Conservation (phyloP, 2,888 invertebrate species). For the Geotrupes spiniger region DNA sequence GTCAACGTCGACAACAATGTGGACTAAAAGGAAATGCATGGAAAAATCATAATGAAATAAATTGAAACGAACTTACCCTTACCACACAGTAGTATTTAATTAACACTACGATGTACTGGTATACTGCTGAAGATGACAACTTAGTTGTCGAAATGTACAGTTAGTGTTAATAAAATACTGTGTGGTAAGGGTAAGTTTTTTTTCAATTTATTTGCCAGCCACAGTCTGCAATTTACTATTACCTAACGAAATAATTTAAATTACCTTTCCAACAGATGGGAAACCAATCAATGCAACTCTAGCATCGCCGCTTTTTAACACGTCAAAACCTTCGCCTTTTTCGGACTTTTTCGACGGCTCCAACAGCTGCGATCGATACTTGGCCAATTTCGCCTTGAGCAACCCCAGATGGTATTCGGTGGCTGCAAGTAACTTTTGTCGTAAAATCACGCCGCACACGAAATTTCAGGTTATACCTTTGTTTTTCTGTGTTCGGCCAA, state of each 20-base stretch:
- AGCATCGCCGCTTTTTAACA: constrained; percentile 98
- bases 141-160: no score
- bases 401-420: constrained; percentile 99
- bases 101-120: no score
- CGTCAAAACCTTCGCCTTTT: constrained; percentile 98
- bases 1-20: constrained; percentile 94
- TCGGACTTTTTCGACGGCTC: constrained; percentile 93
- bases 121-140: no score
- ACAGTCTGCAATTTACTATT: no score
- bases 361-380: constrained; percentile 88
- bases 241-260: no score
- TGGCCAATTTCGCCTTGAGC: constrained; percentile 94
- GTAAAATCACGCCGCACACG: constrained; percentile 2
- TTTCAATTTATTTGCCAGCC: no score
- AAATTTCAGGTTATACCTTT: constrained; percentile 68
- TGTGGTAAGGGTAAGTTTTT: no score
- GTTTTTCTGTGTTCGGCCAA: constrained; percentile 97
- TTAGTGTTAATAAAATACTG: no score
- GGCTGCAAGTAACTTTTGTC: constrained; percentile 59
- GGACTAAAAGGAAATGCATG: constrained; percentile 59
- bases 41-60: neutral
- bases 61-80: no score
- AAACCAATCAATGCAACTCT: constrained; percentile 97
- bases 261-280: constrained; percentile 94
- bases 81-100: no score